Conservation (phyloP, 2,888 invertebrate species). For the Saturnia pavonia region DNA sequence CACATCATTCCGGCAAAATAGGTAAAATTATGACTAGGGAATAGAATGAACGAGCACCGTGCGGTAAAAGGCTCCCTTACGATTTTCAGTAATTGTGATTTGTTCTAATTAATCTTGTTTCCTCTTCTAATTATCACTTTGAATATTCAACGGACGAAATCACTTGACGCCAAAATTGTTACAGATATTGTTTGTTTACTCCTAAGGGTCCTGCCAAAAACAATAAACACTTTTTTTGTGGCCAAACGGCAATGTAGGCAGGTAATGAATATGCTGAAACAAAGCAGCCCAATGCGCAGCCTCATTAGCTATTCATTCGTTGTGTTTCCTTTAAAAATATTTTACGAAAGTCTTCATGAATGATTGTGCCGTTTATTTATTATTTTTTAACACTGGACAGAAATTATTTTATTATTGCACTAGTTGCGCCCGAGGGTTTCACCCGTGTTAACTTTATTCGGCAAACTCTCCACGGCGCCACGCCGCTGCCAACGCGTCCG, state of each 20-base stretch:
- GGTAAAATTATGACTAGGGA: background rate
- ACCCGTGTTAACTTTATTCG: no score
- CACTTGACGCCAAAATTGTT: constrained; percentile 71
- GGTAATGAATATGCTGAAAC: constrained; percentile 78
- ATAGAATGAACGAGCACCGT: no score
- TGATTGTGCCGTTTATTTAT: constrained; percentile 51
- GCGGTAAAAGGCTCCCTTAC: background rate
- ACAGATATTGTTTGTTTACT: constrained; percentile 68
- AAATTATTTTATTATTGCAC: constrained; percentile 40
- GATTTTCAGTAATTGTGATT: constrained; percentile 39
- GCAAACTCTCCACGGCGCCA: no score
- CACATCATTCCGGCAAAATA: background rate
- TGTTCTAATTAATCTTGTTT: constrained; percentile 57
- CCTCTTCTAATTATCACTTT: constrained; percentile 57
- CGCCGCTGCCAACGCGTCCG: no score
- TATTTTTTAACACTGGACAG: constrained; percentile 37
- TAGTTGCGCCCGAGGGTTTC: no score
- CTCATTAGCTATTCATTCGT: constrained; percentile 74
- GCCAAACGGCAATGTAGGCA: constrained; percentile 62
- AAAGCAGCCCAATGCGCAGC: constrained; percentile 63
- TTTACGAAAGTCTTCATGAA: constrained; percentile 73
- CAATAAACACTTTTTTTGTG: constrained; percentile 65
- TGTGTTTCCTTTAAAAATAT: constrained; percentile 70
- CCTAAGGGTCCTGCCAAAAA: constrained; percentile 54
- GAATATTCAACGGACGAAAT: constrained; percentile 57